These are phyloP conservation scores for Salticus scenicus DNA, from an alignment of 2,888 invertebrate species.

Conservation along the genomic window DNA sequence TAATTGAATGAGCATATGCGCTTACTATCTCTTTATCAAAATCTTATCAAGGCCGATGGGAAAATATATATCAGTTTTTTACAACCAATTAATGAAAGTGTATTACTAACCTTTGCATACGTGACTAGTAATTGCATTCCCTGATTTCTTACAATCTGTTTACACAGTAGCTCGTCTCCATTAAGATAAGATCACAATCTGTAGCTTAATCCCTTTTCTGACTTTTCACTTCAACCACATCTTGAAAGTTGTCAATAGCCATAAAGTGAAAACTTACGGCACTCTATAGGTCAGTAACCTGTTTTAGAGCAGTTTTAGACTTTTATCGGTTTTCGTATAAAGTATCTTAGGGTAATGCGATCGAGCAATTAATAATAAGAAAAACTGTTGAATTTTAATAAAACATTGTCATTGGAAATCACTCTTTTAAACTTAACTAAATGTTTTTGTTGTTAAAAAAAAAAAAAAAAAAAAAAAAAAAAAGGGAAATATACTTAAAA, in stretches of 20 bases:
- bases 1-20: no score
- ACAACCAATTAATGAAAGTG: not conserved
- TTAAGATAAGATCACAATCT: not conserved
- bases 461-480: no score
- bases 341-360: no score
- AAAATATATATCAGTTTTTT: not conserved
- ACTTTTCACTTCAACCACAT: not conserved
- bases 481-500: no score
- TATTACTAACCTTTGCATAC: not conserved
- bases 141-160: not conserved
- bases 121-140: not conserved
- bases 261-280: not conserved
- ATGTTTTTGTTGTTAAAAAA: no score
- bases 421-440: no score
- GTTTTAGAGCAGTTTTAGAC: no score
- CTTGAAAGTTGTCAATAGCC: not conserved
- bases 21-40: no score
- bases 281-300: not conserved
- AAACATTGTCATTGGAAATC: no score
- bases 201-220: constrained; percentile 1
- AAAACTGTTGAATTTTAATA: no score
- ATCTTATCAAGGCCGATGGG: not conserved
- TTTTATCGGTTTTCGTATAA: no score
- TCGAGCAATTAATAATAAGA: no score
- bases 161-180: not conserved